A percentile compares a stretch with the other conserved stretches of the same genome.
Conservation (phyloP, 2,113 vertebrate genomes). For the Charina bottae region DNA sequence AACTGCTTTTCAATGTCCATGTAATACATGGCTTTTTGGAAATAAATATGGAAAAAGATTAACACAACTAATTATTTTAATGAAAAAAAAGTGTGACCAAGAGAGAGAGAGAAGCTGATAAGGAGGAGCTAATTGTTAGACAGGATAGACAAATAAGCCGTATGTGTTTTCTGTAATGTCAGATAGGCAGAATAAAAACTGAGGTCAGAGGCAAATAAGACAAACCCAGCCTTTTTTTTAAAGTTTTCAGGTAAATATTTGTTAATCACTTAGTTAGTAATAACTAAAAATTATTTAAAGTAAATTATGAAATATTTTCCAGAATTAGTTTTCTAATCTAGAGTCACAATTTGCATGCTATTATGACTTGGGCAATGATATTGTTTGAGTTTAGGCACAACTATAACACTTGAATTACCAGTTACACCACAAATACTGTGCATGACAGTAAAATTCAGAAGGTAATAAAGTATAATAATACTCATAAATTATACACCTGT, state of each 20-base stretch:
- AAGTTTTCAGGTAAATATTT: background rate
- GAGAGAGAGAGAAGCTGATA: background rate
- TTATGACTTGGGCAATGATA: background rate
- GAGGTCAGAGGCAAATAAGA: background rate
- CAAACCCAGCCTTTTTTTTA: no score
- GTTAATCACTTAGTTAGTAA: background rate
- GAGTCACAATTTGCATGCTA: background rate
- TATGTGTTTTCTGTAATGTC: background rate
- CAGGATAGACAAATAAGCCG: background rate
- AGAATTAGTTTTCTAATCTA: background rate
- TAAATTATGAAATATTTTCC: background rate
- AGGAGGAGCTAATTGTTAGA: background rate
- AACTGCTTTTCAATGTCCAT: background rate
- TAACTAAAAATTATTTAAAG: background rate
- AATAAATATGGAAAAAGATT: background rate
- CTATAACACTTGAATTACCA: background rate
- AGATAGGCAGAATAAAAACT: background rate
- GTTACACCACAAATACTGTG: background rate
- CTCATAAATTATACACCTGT: background rate
- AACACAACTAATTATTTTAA: background rate
- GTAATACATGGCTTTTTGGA: background rate
- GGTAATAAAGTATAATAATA: conserved; percentile 3
- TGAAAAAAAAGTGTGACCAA: background rate
- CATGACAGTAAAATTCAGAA: background rate
- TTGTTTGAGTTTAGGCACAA: conserved; percentile 15